A percentile compares a stretch with the other conserved stretches of the same genome.
Evolutionary conservation across 2,797 vertebrate genomes (phyloP).

Genomic region (Hafferia zeledoni): DNA sequence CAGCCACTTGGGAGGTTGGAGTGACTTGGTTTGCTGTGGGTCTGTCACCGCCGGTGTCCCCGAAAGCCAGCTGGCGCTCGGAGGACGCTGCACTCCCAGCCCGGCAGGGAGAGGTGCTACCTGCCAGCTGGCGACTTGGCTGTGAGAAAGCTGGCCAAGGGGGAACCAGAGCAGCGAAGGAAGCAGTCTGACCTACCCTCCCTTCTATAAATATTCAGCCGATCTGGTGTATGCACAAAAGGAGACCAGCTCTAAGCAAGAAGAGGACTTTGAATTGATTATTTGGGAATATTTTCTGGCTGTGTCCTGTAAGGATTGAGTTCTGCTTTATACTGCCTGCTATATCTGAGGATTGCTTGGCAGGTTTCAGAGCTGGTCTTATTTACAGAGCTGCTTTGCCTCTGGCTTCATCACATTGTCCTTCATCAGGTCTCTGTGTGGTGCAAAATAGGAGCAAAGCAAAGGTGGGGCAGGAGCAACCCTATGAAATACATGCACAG

Average conservation of each 20-base stretch:
- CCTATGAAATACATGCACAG: not conserved
- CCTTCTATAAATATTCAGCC: slow-evolving; percentile 30
- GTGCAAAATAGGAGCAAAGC: not conserved
- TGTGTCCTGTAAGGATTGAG: not conserved
- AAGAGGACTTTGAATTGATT: not conserved
- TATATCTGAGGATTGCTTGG: rapidly evolving
- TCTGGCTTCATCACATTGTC: not conserved
- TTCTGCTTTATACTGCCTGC: not conserved
- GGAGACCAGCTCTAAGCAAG: not conserved
- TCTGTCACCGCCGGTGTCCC: not conserved
- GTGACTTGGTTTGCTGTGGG: rapidly evolving
- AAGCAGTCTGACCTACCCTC: not conserved
- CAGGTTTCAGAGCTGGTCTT: not conserved
- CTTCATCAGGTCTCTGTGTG: rapidly evolving
- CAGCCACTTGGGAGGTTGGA: rapidly evolving
- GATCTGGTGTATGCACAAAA: not conserved
- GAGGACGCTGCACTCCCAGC: not conserved
- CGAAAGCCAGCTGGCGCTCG: not conserved
- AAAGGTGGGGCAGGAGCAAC: not conserved
- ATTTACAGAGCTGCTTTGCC: not conserved
- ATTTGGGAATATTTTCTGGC: not conserved
- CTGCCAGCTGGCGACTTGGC: slow-evolving; percentile 11
- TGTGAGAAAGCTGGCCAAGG: rapidly evolving
- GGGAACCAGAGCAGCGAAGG: rapidly evolving
- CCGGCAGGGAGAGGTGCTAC: not conserved